Percentiles rank a stretch among this genome's conserved stretches.
phyloP scores from a whole-genome alignment of 2,113 vertebrate species.

The Hemichromis elongatus region DNA sequence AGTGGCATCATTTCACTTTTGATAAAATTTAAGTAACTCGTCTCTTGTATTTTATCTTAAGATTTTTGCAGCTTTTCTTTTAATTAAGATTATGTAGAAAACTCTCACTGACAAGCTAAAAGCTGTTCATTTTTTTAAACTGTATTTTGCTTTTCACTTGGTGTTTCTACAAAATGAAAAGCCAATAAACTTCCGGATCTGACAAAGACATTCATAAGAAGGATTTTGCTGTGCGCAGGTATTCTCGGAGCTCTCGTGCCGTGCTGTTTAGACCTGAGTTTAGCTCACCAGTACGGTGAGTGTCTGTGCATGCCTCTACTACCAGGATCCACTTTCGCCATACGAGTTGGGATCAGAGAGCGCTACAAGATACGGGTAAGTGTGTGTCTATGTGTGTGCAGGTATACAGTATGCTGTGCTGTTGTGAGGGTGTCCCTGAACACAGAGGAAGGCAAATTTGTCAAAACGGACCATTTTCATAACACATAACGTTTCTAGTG shows the following conservation, averaged over 20 bases:
- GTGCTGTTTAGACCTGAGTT: constrained; percentile 76
- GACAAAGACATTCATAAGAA: not conserved
- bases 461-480: not conserved
- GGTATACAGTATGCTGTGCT: not conserved
- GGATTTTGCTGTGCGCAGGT: constrained; percentile 55
- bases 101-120: not conserved
- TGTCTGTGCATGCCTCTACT: constrained; percentile 80
- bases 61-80: not conserved
- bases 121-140: too few species aligned
- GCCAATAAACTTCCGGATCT: not conserved
- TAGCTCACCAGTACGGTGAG: constrained; percentile 80
- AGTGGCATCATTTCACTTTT: not conserved
- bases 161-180: not conserved
- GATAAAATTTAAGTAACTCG: not conserved
- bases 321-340: constrained; percentile 79
- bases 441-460: not conserved
- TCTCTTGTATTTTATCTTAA: not conserved
- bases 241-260: constrained; percentile 72
- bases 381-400: not conserved
- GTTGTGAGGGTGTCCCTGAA: not conserved
- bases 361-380: constrained; percentile 82
- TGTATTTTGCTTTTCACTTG: not conserved
- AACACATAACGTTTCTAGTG: not conserved
- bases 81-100: not conserved
- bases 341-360: constrained; percentile 81